phyloP scores from a whole-genome alignment of 2,113 vertebrate species.

The Crypturellus undulatus region DNA sequence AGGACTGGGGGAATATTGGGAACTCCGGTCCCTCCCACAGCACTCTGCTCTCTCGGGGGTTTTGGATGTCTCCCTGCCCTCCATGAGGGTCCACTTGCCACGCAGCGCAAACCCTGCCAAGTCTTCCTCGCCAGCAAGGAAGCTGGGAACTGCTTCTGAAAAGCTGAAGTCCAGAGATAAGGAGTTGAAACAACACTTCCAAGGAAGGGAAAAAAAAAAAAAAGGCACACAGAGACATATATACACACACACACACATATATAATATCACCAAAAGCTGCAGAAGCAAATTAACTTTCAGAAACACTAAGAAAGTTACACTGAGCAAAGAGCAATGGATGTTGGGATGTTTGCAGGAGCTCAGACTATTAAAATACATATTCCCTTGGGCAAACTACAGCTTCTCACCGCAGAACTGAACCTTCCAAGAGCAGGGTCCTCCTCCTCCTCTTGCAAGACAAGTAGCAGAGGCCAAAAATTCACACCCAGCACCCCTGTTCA shows the following conservation, averaged over 20 bases:
- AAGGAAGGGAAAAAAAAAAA: background rate
- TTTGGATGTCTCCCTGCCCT: background rate
- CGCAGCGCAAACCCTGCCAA: background rate
- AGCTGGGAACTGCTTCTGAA: background rate
- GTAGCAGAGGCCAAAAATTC: background rate
- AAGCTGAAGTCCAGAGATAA: background rate
- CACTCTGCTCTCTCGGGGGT: background rate
- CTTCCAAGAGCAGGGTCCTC: background rate
- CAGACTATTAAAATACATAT: background rate
- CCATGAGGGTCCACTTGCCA: background rate
- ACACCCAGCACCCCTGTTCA: accelerated
- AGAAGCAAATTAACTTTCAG: background rate
- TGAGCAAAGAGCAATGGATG: background rate
- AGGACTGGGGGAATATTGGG: accelerated
- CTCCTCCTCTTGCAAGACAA: accelerated
- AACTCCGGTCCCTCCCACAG: background rate
- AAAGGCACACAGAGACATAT: background rate
- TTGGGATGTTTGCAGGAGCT: background rate
- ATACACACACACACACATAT: background rate
- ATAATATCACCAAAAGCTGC: background rate
- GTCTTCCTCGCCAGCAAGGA: background rate
- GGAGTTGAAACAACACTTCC: background rate
- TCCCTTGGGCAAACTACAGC: background rate
- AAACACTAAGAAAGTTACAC: background rate
- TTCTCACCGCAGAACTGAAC: background rate